Conservation (phyloP, 2,113 vertebrate genomes). For the Pteropus alecto region DNA sequence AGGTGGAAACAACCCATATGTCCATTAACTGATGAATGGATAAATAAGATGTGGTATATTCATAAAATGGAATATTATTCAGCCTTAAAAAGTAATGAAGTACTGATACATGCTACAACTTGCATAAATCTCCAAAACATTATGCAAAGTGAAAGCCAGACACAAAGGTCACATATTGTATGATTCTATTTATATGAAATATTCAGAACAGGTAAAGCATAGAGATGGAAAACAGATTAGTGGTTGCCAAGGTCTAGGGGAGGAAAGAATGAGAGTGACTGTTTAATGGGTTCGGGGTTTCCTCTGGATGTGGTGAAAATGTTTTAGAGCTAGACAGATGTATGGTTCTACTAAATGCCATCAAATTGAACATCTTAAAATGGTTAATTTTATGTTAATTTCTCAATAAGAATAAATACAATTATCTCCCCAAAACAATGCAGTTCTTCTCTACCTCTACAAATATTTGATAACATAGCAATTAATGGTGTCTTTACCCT, state of each 20-base stretch:
- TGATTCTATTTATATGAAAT: not conserved
- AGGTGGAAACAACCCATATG: not conserved
- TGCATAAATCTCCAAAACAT: not conserved
- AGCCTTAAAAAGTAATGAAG: conserved; percentile 1
- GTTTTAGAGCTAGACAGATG: not conserved
- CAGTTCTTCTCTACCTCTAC: not conserved
- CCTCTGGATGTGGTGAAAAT: not conserved
- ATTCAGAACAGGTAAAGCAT: not conserved
- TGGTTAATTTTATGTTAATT: not conserved
- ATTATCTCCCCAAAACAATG: not conserved
- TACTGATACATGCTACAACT: not conserved
- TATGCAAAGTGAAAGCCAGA: conserved; percentile 6
- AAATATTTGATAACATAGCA: conserved; percentile 2
- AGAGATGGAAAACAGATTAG: not conserved
- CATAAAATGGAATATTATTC: not conserved
- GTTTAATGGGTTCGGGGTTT: not conserved
- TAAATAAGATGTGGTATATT: conserved; percentile 3
- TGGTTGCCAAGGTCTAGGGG: not conserved
- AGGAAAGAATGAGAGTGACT: not conserved
- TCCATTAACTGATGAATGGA: not conserved
- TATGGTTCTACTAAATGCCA: not conserved
- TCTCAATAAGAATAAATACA: not conserved
- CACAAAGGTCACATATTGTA: not conserved
- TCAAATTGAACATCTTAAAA: not conserved
- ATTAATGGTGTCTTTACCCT: not conserved